Evolutionary conservation across 2,888 invertebrate genomes (phyloP), one percentile per base, ranked within the genome.

Genomic region (Dinocampus coccinellae): DNA sequence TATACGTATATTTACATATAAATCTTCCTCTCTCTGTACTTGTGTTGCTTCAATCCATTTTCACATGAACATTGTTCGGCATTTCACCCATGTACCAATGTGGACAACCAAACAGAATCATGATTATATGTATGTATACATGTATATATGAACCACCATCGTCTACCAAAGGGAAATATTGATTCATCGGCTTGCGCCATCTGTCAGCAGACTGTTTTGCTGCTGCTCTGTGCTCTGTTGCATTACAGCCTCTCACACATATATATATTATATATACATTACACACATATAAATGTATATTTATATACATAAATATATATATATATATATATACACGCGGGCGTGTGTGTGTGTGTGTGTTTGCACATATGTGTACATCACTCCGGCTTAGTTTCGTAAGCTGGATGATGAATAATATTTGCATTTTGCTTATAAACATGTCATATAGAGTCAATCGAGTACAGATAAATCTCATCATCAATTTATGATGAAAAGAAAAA

Each of bases 181-280:
- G 83, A 83, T 82, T 83, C 78, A 79, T 77, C 75, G 75, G 76
- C 76, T 76, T 76, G 81, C 82, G 81, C 82, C 83, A 82, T 82
- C 83, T 83, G 81, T 80, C 81, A 82, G 79, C 76, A 73, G 75
- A 73, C 73, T 70, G 72, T 68, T 69, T 29, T 66, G 36, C 29
- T 22, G 60, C 65, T 72, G 16, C 69, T 67, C 69, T 65, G 16
- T 64, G 53, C 33, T 13, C 36, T 24, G 24, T 39, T 39, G 66
- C 66, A 66, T 57, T 66, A 39, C 57, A 55, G 66, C 52, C 22
- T 47, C 33, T 20, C 52, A 29, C 7, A 29, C 3, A 29, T 7
- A 29, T 7, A 29, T 29, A 4, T 29, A 29, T 29, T 29, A 29
- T 29, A 29, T 29, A 29, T 29, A 4, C 7, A 47, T 63, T 63